A percentile compares a stretch with the other conserved stretches of the same genome.
Evolutionary conservation across 2,113 vertebrate species (phyloP).

Genomic region (Gulo gulo): DNA sequence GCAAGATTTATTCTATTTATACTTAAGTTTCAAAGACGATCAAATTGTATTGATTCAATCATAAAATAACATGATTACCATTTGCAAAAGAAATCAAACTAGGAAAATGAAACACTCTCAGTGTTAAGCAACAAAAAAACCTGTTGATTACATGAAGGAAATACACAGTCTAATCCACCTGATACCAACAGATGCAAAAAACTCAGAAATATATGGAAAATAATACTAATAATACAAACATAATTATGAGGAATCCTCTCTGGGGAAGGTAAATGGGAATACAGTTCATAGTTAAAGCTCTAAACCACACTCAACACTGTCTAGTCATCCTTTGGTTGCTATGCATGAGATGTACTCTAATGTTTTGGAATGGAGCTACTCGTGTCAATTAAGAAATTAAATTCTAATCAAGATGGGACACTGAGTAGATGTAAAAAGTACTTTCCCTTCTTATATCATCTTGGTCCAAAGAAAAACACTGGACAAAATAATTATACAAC

Average conservation of each 20-base stretch:
- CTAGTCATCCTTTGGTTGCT: neutral
- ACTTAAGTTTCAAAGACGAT: slow-evolving; percentile 11
- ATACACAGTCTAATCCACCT: neutral
- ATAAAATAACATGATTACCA: neutral
- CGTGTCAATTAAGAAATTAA: slow-evolving; percentile 3
- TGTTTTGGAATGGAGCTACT: neutral
- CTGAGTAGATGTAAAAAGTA: neutral
- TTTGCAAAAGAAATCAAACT: slow-evolving; percentile 34
- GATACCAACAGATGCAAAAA: neutral
- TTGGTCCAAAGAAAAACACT: slow-evolving; percentile 40
- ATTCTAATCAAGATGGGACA: neutral
- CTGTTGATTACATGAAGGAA: neutral
- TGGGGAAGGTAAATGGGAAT: neutral
- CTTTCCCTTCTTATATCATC: neutral
- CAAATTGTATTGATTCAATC: neutral
- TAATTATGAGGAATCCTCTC: neutral
- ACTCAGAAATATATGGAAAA: slow-evolving; percentile 29
- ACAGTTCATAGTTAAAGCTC: neutral
- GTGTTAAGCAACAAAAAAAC: slow-evolving; percentile 3
- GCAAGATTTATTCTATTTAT: slow-evolving; percentile 32
- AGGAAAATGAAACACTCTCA: slow-evolving; percentile 36
- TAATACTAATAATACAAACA: neutral
- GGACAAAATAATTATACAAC: slow-evolving; percentile 24
- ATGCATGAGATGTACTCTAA: neutral
- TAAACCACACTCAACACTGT: neutral